A percentile compares a stretch with the other conserved stretches of the same genome.
These are phyloP conservation scores for Bathybates hornii DNA, from an alignment of 2,113 vertebrate species.

Conservation along the genomic window DNA sequence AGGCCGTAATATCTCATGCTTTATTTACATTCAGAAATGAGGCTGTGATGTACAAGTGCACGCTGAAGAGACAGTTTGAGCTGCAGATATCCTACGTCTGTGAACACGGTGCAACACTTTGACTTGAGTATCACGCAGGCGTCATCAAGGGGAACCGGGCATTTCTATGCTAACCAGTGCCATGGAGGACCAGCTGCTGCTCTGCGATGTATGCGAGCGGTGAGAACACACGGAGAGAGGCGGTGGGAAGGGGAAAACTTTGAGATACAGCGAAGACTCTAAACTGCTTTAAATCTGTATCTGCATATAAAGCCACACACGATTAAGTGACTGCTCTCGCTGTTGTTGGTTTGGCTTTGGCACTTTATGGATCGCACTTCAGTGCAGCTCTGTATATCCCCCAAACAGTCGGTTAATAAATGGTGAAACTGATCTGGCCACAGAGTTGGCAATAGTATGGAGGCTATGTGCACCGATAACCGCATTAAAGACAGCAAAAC, in stretches of 20 bases:
- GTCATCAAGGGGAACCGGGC: slow-evolving; percentile 25
- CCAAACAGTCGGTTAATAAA: background rate
- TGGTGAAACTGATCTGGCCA: background rate
- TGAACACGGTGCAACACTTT: background rate
- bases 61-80: background rate
- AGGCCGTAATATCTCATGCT: slow-evolving; percentile 63
- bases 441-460: background rate
- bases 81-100: background rate
- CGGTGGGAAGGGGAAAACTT: background rate
- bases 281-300: background rate
- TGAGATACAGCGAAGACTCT: background rate
- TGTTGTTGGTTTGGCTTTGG: background rate
- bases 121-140: slow-evolving; percentile 7
- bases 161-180: slow-evolving; percentile 29
- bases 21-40: slow-evolving; percentile 66
- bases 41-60: background rate
- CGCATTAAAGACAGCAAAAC: background rate
- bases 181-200: slow-evolving; percentile 44
- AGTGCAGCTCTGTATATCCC: background rate
- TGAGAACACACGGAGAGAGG: background rate
- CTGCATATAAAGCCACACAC: background rate
- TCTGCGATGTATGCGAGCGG: slow-evolving; percentile 11
- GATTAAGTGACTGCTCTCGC: background rate
- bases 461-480: background rate
- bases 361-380: background rate